Percentiles rank a stretch among this genome's conserved stretches.
phyloP scores from a whole-genome alignment of 2,888 invertebrate species.

The Lithophane socia region DNA sequence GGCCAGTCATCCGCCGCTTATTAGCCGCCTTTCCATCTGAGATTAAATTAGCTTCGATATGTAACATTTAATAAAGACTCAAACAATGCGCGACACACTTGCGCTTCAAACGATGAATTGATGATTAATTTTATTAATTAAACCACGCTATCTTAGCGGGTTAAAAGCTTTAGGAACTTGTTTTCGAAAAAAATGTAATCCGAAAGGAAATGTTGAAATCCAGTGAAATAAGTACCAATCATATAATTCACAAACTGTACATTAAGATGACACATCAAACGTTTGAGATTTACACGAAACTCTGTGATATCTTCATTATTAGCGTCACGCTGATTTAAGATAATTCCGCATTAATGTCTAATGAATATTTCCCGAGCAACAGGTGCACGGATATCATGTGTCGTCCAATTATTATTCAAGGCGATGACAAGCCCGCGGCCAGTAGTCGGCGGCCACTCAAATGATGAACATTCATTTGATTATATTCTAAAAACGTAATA shows the following conservation, averaged over 20 bases:
- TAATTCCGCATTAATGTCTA: constrained; percentile 65
- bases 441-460: constrained; percentile 60
- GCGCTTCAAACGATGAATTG: constrained; percentile 35
- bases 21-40: constrained; percentile 82
- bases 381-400: constrained; percentile 76
- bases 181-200: background rate
- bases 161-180: background rate
- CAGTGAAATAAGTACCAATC: background rate
- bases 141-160: background rate
- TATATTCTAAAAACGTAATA: constrained; percentile 65
- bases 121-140: constrained; percentile 40
- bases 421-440: constrained; percentile 70
- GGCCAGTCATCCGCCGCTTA: constrained; percentile 87
- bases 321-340: constrained; percentile 60
- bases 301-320: constrained; percentile 54
- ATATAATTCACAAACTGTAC: background rate
- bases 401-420: constrained; percentile 75
- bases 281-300: constrained; percentile 33
- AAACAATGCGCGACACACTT: constrained; percentile 75
- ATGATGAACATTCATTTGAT: constrained; percentile 66
- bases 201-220: background rate
- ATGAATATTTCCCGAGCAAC: constrained; percentile 64
- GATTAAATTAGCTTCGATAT: constrained; percentile 88
- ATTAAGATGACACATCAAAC: constrained; percentile 2
- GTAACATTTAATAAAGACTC: constrained; percentile 82